Conservation (phyloP, 2,888 invertebrate genomes). For the Hedychridium roseum region DNA sequence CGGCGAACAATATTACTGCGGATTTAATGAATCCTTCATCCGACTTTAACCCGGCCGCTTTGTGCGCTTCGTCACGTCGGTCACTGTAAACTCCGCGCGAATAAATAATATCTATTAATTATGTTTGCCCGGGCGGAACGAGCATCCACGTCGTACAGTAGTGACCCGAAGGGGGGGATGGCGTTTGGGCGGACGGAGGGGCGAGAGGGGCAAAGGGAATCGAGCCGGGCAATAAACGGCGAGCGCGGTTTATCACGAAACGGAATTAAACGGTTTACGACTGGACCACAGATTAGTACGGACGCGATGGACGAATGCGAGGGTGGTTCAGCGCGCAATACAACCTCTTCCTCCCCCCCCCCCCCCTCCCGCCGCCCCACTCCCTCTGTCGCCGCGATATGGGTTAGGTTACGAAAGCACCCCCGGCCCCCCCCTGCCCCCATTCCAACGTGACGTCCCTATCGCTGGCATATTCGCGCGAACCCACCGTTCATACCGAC, state of each 20-base stretch:
- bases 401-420: neutral
- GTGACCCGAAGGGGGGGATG: neutral
- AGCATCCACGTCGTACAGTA: constrained; percentile 28
- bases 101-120: constrained; percentile 61
- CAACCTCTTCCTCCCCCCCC: constrained; percentile 14
- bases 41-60: too few species aligned
- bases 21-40: too few species aligned
- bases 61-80: neutral
- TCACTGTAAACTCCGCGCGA: constrained; percentile 41
- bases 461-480: neutral
- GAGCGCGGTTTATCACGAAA: constrained; percentile 62
- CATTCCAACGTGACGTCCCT: neutral
- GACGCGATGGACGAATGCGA: constrained; percentile 58
- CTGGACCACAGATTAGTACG: constrained; percentile 63
- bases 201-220: constrained; percentile 19
- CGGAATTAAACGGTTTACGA: constrained; percentile 65
- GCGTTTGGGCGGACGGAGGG: constrained; percentile 19
- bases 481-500: neutral
- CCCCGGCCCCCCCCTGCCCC: constrained; percentile 1
- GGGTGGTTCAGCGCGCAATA: constrained; percentile 38
- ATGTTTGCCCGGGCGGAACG: constrained; percentile 47
- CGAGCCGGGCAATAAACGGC: constrained; percentile 50
- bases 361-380: constrained; percentile 17
- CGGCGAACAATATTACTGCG: too few species aligned
- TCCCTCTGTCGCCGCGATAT: constrained; percentile 11